Evolutionary conservation across 2,888 invertebrate species (phyloP), one percentile per base, ranked within the genome.

Genomic region (Lampropteryx suffumata): DNA sequence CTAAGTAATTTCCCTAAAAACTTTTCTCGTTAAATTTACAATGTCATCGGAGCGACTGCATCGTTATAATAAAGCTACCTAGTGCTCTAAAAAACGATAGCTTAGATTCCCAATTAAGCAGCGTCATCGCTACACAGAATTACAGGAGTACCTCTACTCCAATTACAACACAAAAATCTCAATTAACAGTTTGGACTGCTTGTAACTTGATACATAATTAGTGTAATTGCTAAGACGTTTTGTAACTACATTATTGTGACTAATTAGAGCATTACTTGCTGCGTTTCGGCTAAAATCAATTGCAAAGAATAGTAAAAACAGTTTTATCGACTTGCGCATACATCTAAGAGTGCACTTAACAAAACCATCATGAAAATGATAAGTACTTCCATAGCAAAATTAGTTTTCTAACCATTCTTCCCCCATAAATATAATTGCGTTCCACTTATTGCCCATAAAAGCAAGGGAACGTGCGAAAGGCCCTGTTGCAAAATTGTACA

Each of bases 381-480:
- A n/a, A n/a, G n/a, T n/a, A 83, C 80, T 83, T 71, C 3, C 24
- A 24, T 24, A 69, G 72, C 77, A 69, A 84, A 88, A 88, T 90
- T 88, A 87, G 89, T 89, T 87, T 86, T 82, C 81, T 79, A 79
- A 83, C 86, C 87, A 82, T 85, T 82, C 73, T 81, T 74, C 80
- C 71, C 76, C 82, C 88, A 87, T 89, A 89, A 89, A 90, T 90
- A 90, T 90, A 89, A 89, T 89, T 90, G 89, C 83, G 87, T 85
- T 84, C 86, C 86, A 89, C 89, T 90, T 90, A 90, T 89, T 84
- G 88, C 85, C 89, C 90, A 89, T 89, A 90, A 89, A 89, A 84
- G 85, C 76, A 79, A 84, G 81, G 83, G 85, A 85, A 89, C 88
- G 90, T 89, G 89, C 87, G 82, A 89, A 88, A 82, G 86, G 82